Conservation (phyloP, 2,888 invertebrate species). For the Ariolimax columbianus region DNA sequence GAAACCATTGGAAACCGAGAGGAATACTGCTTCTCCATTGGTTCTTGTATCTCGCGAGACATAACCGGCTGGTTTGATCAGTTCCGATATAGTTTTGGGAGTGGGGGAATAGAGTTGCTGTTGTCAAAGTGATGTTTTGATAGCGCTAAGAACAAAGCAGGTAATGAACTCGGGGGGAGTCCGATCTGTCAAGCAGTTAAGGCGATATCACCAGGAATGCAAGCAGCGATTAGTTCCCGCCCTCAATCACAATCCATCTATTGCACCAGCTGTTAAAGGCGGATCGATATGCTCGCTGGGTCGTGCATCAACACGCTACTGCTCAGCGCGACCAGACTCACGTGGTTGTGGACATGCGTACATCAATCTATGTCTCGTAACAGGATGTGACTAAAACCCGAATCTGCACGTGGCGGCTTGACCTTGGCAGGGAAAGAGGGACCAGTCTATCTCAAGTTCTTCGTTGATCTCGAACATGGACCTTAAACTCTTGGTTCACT, state of each 20-base stretch:
- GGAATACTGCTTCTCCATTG: too few species aligned
- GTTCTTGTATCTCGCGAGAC: too few species aligned
- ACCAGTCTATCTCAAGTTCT: too few species aligned
- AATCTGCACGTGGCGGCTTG: background rate
- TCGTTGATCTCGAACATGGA: too few species aligned
- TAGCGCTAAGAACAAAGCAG: too few species aligned
- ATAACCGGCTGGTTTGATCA: too few species aligned
- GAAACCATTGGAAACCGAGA: too few species aligned
- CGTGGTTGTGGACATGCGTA: background rate
- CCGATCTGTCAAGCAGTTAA: background rate
- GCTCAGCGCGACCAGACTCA: background rate
- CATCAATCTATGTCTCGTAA: background rate
- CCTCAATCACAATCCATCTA: background rate
- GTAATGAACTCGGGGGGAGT: background rate
- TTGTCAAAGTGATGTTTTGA: too few species aligned
- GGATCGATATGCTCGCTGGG: background rate
- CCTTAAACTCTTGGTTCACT: too few species aligned
- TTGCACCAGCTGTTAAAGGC: background rate
- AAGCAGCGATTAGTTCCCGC: background rate
- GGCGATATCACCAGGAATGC: background rate
- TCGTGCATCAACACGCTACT: background rate
- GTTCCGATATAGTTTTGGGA: too few species aligned
- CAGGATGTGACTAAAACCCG: background rate
- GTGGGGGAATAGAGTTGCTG: too few species aligned
- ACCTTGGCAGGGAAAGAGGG: too few species aligned